These are phyloP conservation scores for Trogon melanurus DNA, from an alignment of 2,113 vertebrate genomes.

Conservation along the genomic window DNA sequence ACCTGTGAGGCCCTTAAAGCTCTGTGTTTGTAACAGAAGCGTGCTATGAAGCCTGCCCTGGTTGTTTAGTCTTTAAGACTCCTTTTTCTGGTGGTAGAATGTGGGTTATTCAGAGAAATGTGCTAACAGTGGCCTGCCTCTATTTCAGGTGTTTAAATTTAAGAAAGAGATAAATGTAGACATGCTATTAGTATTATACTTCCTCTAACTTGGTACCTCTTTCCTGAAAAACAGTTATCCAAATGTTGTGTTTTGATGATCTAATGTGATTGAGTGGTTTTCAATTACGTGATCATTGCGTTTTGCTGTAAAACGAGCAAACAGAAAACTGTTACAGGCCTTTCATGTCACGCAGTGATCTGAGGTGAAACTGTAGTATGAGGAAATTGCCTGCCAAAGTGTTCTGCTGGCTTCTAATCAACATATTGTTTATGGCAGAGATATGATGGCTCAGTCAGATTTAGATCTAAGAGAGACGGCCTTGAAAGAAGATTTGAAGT, in stretches of 20 bases:
- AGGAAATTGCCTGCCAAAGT: not conserved
- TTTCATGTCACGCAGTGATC: not conserved
- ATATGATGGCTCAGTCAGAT: slow-evolving; percentile 72
- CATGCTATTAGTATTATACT: not conserved
- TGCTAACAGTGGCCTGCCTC: not conserved
- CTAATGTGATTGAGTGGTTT: not conserved
- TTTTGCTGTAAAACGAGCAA: not conserved
- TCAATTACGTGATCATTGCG: not conserved
- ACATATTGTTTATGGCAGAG: slow-evolving; percentile 68
- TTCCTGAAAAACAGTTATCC: not conserved
- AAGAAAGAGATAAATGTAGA: not conserved
- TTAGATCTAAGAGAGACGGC: slow-evolving; percentile 74
- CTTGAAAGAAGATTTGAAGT: slow-evolving; percentile 90
- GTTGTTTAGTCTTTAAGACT: not conserved
- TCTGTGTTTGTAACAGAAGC: not conserved
- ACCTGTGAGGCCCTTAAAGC: not conserved
- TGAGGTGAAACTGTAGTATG: not conserved
- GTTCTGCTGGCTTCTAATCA: slow-evolving; percentile 13
- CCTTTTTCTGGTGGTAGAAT: not conserved
- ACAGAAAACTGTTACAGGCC: not conserved
- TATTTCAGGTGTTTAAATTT: not conserved
- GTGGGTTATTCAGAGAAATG: not conserved
- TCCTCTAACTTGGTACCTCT: not conserved
- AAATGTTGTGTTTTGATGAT: not conserved
- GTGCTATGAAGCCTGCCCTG: not conserved